A percentile compares a stretch with the other conserved stretches of the same genome.
phyloP scores from a whole-genome alignment of 1,140 invertebrate genomes.

The Pomacea maculata region DNA sequence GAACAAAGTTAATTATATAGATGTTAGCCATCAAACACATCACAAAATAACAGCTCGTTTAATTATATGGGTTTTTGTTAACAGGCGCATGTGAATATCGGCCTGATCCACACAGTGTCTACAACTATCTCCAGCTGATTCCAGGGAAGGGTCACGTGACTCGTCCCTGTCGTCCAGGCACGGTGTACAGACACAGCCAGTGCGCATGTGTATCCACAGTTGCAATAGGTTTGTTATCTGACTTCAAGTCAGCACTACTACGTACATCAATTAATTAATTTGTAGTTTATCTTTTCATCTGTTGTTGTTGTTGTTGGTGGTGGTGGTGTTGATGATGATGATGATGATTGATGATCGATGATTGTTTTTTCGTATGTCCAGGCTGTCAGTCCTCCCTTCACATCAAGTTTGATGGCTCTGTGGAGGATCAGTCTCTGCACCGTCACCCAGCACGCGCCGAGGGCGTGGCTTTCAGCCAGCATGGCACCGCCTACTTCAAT shows the following conservation, averaged over 20 bases:
- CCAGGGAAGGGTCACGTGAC: conserved; percentile 38
- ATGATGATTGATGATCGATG: neutral
- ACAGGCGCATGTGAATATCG: conserved; percentile 37
- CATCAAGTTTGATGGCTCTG: conserved; percentile 35
- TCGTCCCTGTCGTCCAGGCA: conserved; percentile 41
- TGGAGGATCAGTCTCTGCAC: conserved; percentile 33
- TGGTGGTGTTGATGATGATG: neutral
- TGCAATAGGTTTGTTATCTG: neutral
- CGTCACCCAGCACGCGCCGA: conserved; percentile 28
- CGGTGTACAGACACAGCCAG: conserved; percentile 34
- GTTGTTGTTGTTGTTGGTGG: neutral
- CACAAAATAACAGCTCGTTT: neutral
- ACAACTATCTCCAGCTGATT: conserved; percentile 38
- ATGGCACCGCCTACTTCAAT: conserved; percentile 43
- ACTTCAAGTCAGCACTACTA: neutral
- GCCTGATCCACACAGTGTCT: conserved; percentile 30
- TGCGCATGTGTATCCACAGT: conserved; percentile 36
- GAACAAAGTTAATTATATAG: too few relatives aligned
- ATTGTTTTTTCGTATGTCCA: conserved; percentile 23
- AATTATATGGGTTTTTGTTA: neutral
- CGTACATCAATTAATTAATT: neutral
- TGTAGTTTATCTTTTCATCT: too few relatives aligned
- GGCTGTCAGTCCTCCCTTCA: conserved; percentile 37
- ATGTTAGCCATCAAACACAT: neutral
- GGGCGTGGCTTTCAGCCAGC: conserved; percentile 30